phyloP scores from a whole-genome alignment of 2,888 invertebrate genomes.

The Ochropleura leucogaster region DNA sequence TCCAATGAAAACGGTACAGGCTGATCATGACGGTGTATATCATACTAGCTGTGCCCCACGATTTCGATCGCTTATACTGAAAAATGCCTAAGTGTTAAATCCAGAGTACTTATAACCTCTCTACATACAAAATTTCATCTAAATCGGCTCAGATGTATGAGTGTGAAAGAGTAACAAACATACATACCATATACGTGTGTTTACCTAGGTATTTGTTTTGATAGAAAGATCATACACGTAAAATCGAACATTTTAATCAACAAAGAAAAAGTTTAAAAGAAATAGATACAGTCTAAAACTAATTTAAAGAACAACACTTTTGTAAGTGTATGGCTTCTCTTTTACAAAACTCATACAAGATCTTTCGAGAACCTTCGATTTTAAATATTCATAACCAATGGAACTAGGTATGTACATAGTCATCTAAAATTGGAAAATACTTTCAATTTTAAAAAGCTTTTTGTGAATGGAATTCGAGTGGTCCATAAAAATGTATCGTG shows the following conservation, averaged over 20 bases:
- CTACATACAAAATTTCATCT: too few relatives aligned
- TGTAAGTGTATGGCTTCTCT: background rate
- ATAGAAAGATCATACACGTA: background rate
- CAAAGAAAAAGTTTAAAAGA: background rate
- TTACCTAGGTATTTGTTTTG: too few relatives aligned
- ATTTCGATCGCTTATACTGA: too few relatives aligned
- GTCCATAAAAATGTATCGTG: constrained; percentile 25
- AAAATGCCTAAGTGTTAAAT: too few relatives aligned
- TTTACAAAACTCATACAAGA: constrained; percentile 6
- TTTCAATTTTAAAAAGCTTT: constrained; percentile 27
- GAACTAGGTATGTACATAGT: background rate
- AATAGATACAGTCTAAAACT: background rate
- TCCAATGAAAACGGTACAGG: too few relatives aligned
- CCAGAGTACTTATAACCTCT: too few relatives aligned
- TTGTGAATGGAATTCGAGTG: constrained; percentile 33
- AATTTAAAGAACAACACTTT: background rate
- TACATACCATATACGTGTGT: too few relatives aligned
- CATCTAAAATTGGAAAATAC: constrained; percentile 38
- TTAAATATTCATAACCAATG: constrained; percentile 21
- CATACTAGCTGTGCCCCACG: too few relatives aligned
- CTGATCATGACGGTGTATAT: too few relatives aligned
- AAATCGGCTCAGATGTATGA: too few relatives aligned
- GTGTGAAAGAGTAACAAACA: too few relatives aligned
- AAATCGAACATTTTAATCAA: background rate
- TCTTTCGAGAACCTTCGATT: constrained; percentile 9